Base-by-base conservation (phyloP, 2,888 invertebrate species). In the Chaetogeoica ovagalla region DNA sequence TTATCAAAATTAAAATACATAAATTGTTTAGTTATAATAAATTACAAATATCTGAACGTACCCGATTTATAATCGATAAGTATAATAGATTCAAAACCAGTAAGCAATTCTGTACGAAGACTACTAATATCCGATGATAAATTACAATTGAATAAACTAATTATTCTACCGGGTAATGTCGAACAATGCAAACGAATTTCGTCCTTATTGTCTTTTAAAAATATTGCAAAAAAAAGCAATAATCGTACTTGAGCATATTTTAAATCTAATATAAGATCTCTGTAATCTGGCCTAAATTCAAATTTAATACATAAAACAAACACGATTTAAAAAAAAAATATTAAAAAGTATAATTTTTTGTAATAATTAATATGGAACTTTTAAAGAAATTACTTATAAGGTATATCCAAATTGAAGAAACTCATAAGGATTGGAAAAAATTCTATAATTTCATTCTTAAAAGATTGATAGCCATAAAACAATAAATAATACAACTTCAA, bases 221-320 rank as follows among this genome's bases (percentile, higher is more conserved):
- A n/a, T 57, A 30, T 13, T 23, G 79, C 9, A 71, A 79, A 71
- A 63, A 79, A 79, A 63, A 15, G 23, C 23, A 79, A 30, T 71
- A 79, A 79, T 30, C 71, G 63, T 21, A 71, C 55, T 79, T 79
- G 79, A n/a, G 79, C 70, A 65, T 71, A 55, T 62, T 79, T 79
- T n/a, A 79, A 71, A 63, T 79, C 79, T 30, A 79, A 15, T 15
- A 79, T 30, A 57, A 79, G 63, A 65, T 79, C 79, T 43, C 71
- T 63, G 6, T 71, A 71, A 1, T 79, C 79, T 7, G 70, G 13
- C 43, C 79, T 79, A 5, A 79, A 71, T 65, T 52, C 15, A 19
- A 60, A 60, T 62, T 21, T 17, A 57, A 21, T n/a, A 55, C 13
- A 60, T 52, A 63, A 30, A 63, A 30, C 5, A 55, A 19, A 69